Evolutionary conservation across 2,113 vertebrate genomes (phyloP).

Genomic region (Petroica traversi): DNA sequence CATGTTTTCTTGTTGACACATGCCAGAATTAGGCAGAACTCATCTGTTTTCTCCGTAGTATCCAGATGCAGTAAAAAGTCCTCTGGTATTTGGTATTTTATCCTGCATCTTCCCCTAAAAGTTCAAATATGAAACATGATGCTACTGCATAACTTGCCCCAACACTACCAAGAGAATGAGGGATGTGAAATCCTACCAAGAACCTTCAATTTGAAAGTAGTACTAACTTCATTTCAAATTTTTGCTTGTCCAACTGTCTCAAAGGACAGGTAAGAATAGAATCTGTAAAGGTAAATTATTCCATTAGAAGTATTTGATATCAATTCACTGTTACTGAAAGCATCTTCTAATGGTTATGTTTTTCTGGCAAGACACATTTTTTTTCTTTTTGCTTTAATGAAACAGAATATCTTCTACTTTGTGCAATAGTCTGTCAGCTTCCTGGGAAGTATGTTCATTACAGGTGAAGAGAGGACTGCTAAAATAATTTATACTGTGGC

Average conservation of each 20-base stretch:
- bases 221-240: constrained; percentile 45
- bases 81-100: neutral
- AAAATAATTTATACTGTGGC: neutral
- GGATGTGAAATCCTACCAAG: constrained; percentile 11
- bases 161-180: constrained; percentile 30
- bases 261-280: constrained; percentile 53
- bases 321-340: neutral
- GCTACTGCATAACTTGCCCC: neutral
- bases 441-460: neutral
- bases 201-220: constrained; percentile 13
- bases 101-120: neutral
- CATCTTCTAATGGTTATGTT: neutral
- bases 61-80: neutral
- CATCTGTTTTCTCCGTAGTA: neutral
- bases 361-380: neutral
- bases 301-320: neutral
- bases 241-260: constrained; percentile 8
- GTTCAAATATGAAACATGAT: constrained; percentile 29
- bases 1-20: neutral
- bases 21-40: neutral
- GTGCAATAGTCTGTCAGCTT: neutral
- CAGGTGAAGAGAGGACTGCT: neutral
- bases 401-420: neutral
- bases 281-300: neutral
- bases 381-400: neutral